Conservation (phyloP, 1,140 invertebrate genomes). For the Sycophaga agraensis region DNA sequence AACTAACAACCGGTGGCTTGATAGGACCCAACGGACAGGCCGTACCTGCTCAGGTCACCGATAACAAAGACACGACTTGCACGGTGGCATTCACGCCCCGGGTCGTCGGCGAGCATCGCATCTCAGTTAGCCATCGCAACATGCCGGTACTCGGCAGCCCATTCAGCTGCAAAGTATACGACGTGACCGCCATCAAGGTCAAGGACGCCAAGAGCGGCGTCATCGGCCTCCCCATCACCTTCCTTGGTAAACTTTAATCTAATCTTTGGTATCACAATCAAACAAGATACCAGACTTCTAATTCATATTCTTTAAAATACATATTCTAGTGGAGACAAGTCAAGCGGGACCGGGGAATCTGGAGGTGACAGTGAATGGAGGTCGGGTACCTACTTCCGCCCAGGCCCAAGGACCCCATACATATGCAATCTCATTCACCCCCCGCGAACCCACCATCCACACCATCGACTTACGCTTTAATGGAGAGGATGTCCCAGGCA, state of each 20-base stretch:
- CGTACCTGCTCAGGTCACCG: constrained; percentile 81
- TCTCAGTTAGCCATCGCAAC: constrained; percentile 79
- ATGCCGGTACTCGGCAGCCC: constrained; percentile 82
- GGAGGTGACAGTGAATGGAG: constrained; percentile 95
- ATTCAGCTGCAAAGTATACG: constrained; percentile 92
- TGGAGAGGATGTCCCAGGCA: constrained; percentile 90
- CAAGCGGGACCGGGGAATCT: constrained; percentile 95
- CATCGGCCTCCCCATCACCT: constrained; percentile 91
- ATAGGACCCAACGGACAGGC: constrained; percentile 84
- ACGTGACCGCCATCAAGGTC: constrained; percentile 91
- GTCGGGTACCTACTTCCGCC: constrained; percentile 91
- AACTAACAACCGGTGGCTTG: constrained; percentile 55
- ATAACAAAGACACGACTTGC: constrained; percentile 76
- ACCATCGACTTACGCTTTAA: constrained; percentile 95
- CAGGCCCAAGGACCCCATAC: constrained; percentile 92
- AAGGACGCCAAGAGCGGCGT: constrained; percentile 87
- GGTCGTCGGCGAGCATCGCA: constrained; percentile 86
- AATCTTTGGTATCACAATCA: too few relatives aligned
- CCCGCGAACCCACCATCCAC: constrained; percentile 84
- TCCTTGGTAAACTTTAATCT: constrained; percentile 75
- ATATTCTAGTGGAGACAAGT: constrained; percentile 92
- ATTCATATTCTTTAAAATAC: too few relatives aligned
- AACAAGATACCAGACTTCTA: too few relatives aligned
- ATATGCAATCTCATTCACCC: constrained; percentile 97
- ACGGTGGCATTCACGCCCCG: constrained; percentile 84